Base-by-base conservation (phyloP, 2,113 vertebrate species). In the Chionomys nivalis region DNA sequence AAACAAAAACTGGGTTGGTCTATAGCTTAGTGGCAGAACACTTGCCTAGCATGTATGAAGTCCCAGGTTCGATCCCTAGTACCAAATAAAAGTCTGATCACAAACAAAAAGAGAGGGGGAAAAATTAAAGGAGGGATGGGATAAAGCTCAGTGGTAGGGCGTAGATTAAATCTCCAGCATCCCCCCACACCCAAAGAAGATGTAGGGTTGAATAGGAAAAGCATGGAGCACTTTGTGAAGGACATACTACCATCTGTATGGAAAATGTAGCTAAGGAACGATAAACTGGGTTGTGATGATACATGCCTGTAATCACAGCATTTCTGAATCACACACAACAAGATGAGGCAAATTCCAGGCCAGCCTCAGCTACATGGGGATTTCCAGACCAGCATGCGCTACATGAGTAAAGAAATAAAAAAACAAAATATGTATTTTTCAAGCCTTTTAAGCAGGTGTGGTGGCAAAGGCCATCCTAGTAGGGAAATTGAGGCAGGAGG, bases 401-500 rank as follows among this genome's bases (percentile, higher is more conserved):
- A 65, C 13, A 44, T 31, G 58, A 83, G 52, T 82, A 61, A 61
- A 63, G 26, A 63, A 58, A 39, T 4, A 83, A 63, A 42, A 28
- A 83, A 83, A 95, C 17, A 94, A 87, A 70, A 85, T 21, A 52
- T 28, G 13, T 63, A 61, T 58, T 63, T 83, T 83, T 63, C 95
- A 87, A 66, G 28, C 26, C 42, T 44, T 85, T 95, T 89, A n/a
- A 96, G 39, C 42, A 87, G 28, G 23, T 68, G 11, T 49, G 5
- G 42, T 47, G 42, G 42, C 44, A 49, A 66, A 87, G 28, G 65
- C 31, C 44, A 68, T 23, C 83, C 28, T 42, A 66, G 83, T 47
- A 33, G 42, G 83, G 42, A 86, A 44, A 66, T 17, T 66, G 61
- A 66, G 28, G 61, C 42, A 86, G 61, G 28, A 65, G 61, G 61